Base-by-base conservation (phyloP, 37 sponge, comb jelly and placozoan genomes). In the Oopsacas minuta region DNA sequence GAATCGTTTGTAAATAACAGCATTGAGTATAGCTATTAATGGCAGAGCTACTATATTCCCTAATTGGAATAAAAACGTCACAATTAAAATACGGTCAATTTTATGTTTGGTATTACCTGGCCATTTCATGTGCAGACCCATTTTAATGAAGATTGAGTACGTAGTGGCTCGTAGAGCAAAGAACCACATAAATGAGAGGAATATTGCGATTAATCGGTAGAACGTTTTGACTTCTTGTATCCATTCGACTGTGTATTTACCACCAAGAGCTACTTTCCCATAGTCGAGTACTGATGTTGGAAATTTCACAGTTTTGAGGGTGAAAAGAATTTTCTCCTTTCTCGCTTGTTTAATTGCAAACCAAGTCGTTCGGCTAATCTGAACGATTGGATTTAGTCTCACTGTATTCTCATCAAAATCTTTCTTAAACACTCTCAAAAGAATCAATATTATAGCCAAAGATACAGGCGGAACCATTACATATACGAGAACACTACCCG, bases 51-150 rank as follows among this genome's bases (percentile, higher is more conserved):
- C 75, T 61, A 61, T n/a, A 12, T 61, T 61, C 17, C 75, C 75
- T 25, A 61, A 25, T 61, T 61, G 75, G 30, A 61, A 61, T 20
- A 61, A 32, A n/a, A 61, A 61, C 3, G 75, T 61, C 28, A 61
- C 28, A n/a, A 61, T 25, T 3, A 61, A 7, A 61, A 61, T n/a
- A 25, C 75, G 20, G 30, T 61, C 30, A 3, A 34, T 20, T 12
- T 12, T 10, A 12, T 5, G 22, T n/a, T 10, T 34, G 7, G 75
- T 61, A n/a, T 3, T 20, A 3, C 75, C 75, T 3, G 75, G 75
- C 75, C 75, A 61, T 5, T n/a, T 61, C 75, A 61, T 61, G 75
- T 61, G 75, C 75, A 61, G 75, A 5, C 75, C 75, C 75, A 61
- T 61, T n/a, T 61, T 61, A n/a, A 61, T 61, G 75, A 61, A 61